These are phyloP conservation scores for Blera fallax DNA, from an alignment of 2,888 invertebrate species.

Conservation along the genomic window DNA sequence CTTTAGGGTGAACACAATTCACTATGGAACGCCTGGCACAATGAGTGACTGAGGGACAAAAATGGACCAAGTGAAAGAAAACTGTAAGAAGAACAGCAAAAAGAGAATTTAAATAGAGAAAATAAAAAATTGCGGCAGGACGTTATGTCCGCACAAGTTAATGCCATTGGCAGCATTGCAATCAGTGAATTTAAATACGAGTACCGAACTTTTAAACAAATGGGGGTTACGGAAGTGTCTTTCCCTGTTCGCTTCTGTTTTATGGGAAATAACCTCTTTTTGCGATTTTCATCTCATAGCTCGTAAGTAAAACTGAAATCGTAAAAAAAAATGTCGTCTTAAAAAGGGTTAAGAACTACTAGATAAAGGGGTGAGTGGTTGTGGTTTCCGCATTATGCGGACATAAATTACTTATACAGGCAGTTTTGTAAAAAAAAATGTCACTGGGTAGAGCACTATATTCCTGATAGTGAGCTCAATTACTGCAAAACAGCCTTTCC, in stretches of 20 bases:
- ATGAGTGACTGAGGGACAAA: constrained; percentile 19
- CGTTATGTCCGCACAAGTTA: constrained; percentile 57
- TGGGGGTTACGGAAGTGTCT: constrained; percentile 52
- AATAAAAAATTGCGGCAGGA: constrained; percentile 53
- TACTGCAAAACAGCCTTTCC: too few species aligned
- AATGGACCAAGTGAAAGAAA: constrained; percentile 17
- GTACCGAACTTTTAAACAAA: constrained; percentile 54
- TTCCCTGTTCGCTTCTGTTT: constrained; percentile 30
- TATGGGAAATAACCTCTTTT: constrained; percentile 28
- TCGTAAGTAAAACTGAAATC: not conserved
- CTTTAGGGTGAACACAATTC: constrained; percentile 46
- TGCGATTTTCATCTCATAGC: constrained; percentile 40
- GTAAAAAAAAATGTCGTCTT: not conserved
- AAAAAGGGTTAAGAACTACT: not conserved
- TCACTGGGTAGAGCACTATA: not conserved
- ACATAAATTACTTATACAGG: not conserved
- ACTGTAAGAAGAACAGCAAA: not conserved
- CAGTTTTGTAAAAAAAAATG: not conserved
- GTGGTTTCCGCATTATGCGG: not conserved
- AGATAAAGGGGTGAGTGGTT: not conserved
- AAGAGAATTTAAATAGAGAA: constrained; percentile 28
- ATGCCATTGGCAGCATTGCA: constrained; percentile 70
- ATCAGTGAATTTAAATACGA: constrained; percentile 60
- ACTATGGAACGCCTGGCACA: constrained; percentile 26
- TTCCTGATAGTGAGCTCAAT: too few species aligned